These are phyloP conservation scores for Caenorhabditis drosophilae DNA, from an alignment of 2,888 invertebrate species.

Conservation along the genomic window DNA sequence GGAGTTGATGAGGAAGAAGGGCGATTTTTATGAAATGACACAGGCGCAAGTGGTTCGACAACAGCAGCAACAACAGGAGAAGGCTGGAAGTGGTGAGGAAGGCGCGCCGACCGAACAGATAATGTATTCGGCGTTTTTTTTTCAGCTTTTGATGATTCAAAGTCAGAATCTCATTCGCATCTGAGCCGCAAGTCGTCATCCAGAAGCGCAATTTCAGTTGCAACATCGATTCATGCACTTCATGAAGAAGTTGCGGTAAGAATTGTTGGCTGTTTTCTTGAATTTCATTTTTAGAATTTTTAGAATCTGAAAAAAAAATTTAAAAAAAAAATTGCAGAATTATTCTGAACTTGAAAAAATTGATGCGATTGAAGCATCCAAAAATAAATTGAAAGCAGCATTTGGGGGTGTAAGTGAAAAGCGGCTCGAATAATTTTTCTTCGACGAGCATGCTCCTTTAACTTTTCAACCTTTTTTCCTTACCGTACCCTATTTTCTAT, in stretches of 20 bases:
- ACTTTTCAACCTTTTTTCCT: conserved; percentile 10
- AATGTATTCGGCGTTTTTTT: no score
- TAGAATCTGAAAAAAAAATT: conserved; percentile 9
- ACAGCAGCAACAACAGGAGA: conserved; percentile 46
- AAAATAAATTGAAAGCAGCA: conserved; percentile 26
- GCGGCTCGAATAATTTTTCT: conserved; percentile 3
- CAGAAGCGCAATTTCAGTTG: conserved; percentile 38
- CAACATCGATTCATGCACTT: conserved; percentile 36
- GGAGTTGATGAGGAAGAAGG: conserved; percentile 63
- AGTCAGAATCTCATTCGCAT: conserved; percentile 12
- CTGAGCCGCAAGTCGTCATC: conserved; percentile 35
- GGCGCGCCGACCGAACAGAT: no score
- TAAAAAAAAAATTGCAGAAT: no score
- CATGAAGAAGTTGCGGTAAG: conserved; percentile 39
- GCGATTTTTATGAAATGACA: conserved; percentile 72
- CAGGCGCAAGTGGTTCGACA: conserved; percentile 69
- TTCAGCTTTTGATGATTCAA: background rate
- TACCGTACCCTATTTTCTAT: no score
- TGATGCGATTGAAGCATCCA: no score
- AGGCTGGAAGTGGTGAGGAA: conserved; percentile 27
- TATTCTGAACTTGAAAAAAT: no score
- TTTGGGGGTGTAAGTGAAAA: conserved; percentile 29
- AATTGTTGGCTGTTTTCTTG: background rate
- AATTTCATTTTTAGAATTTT: background rate
- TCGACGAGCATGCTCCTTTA: conserved; percentile 13